phyloP scores from a whole-genome alignment of 2,113 vertebrate species.

The Rhynchomys soricoides region DNA sequence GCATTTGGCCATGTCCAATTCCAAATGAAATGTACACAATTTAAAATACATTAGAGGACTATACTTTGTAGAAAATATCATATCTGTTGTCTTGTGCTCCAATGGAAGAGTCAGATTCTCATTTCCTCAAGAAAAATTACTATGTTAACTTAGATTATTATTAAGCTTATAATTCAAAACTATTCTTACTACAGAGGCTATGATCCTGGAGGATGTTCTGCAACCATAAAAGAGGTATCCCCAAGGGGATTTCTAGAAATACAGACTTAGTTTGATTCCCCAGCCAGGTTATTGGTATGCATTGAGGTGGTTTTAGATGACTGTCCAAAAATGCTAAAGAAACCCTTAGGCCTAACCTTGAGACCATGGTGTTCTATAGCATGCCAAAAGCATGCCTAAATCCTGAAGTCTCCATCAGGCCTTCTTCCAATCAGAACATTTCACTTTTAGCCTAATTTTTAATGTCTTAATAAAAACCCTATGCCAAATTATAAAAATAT shows the following conservation, averaged over 20 bases:
- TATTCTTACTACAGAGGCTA: not conserved
- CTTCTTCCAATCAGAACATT: not conserved
- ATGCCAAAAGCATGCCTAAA: not conserved
- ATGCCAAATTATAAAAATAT: not conserved
- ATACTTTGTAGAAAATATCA: constrained; percentile 38
- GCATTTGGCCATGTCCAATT: not conserved
- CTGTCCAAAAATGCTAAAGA: not conserved
- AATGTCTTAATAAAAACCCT: not conserved
- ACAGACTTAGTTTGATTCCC: not conserved
- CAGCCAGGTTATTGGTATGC: not conserved
- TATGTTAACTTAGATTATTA: constrained; percentile 5
- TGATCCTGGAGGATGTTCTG: not conserved
- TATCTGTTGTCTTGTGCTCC: not conserved
- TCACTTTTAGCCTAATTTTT: not conserved
- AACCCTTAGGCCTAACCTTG: not conserved
- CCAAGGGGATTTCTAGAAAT: not conserved
- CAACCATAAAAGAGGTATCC: not conserved
- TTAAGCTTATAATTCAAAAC: not conserved
- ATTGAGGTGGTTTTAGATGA: not conserved
- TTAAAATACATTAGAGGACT: not conserved
- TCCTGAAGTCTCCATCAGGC: accelerated
- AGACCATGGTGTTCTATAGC: not conserved
- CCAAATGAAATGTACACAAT: constrained; percentile 51
- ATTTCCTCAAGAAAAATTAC: not conserved
- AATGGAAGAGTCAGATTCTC: constrained; percentile 14